phyloP scores from a whole-genome alignment of 2,888 invertebrate species.

The Clanis bilineata region DNA sequence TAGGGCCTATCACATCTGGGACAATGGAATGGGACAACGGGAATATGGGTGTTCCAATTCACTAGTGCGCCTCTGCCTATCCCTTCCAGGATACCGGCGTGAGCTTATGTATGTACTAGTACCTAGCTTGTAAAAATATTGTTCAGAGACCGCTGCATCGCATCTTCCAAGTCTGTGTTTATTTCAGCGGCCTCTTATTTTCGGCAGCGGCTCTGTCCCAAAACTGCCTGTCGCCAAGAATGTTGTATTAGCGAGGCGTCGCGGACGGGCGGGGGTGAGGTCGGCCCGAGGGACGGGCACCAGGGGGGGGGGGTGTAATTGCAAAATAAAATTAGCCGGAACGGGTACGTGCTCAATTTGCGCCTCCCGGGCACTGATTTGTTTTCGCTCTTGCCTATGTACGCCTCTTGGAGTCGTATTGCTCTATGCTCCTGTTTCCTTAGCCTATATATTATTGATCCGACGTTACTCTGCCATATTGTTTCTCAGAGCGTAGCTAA shows the following conservation, averaged over 20 bases:
- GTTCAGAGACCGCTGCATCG: background rate
- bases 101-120: background rate
- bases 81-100: too few relatives aligned
- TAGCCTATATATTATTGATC: slow-evolving; percentile 81
- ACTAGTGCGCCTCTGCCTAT: too few relatives aligned
- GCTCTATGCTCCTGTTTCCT: slow-evolving; percentile 60
- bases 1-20: too few relatives aligned
- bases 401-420: slow-evolving; percentile 44
- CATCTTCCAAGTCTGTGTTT: background rate
- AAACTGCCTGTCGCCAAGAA: slow-evolving; percentile 73
- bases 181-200: slow-evolving; percentile 7
- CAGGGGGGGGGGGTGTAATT: slow-evolving; percentile 70
- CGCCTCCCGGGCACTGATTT: slow-evolving; percentile 80
- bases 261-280: slow-evolving; percentile 37
- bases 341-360: slow-evolving; percentile 82
- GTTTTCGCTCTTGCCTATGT: slow-evolving; percentile 74
- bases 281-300: slow-evolving; percentile 32
- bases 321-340: slow-evolving; percentile 83
- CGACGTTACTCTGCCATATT: slow-evolving; percentile 62
- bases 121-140: too few relatives aligned
- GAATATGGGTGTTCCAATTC: too few relatives aligned
- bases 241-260: slow-evolving; percentile 70
- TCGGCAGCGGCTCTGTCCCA: slow-evolving; percentile 46
- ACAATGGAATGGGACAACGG: too few relatives aligned
- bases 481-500: slow-evolving; percentile 40